Conservation (phyloP, 35 echinoderm and acorn worm species). For the Lytechinus pictus region DNA sequence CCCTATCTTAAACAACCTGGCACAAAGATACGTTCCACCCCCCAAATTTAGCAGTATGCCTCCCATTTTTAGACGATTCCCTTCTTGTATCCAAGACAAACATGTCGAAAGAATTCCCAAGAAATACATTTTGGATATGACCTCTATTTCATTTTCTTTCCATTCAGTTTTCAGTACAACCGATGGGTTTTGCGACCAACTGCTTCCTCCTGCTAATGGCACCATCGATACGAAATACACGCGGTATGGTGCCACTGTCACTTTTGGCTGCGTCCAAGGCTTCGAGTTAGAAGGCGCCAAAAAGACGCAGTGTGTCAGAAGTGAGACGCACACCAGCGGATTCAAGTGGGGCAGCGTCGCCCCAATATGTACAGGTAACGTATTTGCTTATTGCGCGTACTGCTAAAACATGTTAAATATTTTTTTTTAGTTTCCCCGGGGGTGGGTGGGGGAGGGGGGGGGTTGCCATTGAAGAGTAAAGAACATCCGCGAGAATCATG, state of each 20-base stretch:
- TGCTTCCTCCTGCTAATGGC: neutral
- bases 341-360: neutral
- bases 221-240: neutral
- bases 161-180: constrained; percentile 37
- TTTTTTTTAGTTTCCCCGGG: no score
- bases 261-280: neutral
- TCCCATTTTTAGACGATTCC: no score
- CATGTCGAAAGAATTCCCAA: no score
- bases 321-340: constrained; percentile 24
- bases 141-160: neutral
- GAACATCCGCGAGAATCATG: no score
- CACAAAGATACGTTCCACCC: no score
- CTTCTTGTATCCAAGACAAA: no score
- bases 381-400: no score
- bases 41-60: no score
- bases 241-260: constrained; percentile 16
- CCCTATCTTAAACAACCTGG: no score
- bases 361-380: neutral
- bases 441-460: no score
- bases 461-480: no score
- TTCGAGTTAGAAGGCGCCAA: constrained; percentile 15
- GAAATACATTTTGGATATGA: neutral
- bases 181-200: constrained; percentile 18
- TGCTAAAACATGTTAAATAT: no score
- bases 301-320: constrained; percentile 22